Conservation (phyloP, 2,113 vertebrate genomes). For the Catharus minimus region DNA sequence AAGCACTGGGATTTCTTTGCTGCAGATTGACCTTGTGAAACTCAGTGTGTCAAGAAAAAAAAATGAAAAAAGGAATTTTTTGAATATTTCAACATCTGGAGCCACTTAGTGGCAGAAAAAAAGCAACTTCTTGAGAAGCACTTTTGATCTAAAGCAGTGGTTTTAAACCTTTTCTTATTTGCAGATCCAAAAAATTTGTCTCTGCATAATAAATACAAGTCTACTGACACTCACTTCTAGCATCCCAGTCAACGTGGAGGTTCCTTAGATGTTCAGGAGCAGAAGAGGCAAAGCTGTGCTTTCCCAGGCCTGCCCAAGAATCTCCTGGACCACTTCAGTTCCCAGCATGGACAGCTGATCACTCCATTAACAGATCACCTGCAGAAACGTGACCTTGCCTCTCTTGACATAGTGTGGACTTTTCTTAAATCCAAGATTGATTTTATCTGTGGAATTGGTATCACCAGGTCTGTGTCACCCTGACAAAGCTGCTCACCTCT, state of each 20-base stretch:
- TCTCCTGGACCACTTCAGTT: background rate
- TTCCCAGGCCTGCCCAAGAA: background rate
- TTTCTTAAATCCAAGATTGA: background rate
- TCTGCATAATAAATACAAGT: background rate
- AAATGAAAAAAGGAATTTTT: slow-evolving; percentile 30
- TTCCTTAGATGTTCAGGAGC: background rate
- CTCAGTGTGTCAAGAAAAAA: background rate
- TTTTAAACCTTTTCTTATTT: slow-evolving; percentile 38
- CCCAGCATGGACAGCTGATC: background rate
- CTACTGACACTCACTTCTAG: background rate
- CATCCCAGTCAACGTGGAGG: background rate
- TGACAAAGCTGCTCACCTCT: background rate
- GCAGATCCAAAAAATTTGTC: slow-evolving; percentile 3
- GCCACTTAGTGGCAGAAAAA: slow-evolving; percentile 67
- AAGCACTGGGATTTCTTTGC: background rate
- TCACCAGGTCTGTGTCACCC: background rate
- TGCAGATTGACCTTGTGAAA: slow-evolving; percentile 44
- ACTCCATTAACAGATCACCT: background rate
- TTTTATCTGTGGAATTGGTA: background rate
- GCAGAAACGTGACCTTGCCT: background rate
- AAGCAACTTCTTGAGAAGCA: slow-evolving; percentile 58
- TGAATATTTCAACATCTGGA: slow-evolving; percentile 76
- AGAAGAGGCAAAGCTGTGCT: background rate
- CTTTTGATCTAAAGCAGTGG: slow-evolving; percentile 19
- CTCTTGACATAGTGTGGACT: rapidly evolving